Percentiles rank a stretch among this genome's conserved stretches.
These are phyloP conservation scores for Drosophila parvula DNA, from an alignment of 1,140 invertebrate species.

Conservation along the genomic window DNA sequence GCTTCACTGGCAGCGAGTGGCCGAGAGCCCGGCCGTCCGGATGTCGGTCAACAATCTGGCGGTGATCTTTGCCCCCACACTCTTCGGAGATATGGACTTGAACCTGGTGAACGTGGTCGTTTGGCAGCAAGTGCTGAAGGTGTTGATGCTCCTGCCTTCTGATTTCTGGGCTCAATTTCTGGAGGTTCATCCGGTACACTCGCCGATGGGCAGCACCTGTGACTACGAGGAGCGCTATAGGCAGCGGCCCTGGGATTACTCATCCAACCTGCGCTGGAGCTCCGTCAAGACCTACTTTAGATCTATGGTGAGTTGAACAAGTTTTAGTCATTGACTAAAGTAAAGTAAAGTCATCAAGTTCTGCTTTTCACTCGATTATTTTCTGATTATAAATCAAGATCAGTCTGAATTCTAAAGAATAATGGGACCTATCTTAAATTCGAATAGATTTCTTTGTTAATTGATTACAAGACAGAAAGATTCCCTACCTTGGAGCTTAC, in stretches of 20 bases:
- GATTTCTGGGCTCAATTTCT: conserved; percentile 67
- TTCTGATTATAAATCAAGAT: not conserved
- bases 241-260: conserved; percentile 43
- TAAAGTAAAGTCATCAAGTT: not conserved
- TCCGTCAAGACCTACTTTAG: conserved; percentile 68
- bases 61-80: conserved; percentile 93
- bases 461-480: conserved; percentile 1
- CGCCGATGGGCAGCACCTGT: conserved; percentile 15
- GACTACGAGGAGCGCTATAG: conserved; percentile 38
- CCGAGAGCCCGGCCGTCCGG: conserved; percentile 88
- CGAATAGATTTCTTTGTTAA: not conserved
- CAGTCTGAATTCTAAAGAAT: too few species aligned
- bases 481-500: not conserved
- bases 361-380: too few species aligned
- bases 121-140: conserved; percentile 61
- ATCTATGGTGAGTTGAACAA: conserved; percentile 56
- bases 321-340: not conserved
- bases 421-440: too few species aligned
- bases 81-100: conserved; percentile 85
- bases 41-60: conserved; percentile 92
- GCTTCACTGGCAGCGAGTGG: conserved; percentile 88
- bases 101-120: conserved; percentile 56
- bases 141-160: conserved; percentile 44
- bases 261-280: conserved; percentile 51
- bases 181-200: conserved; percentile 54